Evolutionary conservation across 2,797 vertebrate species (phyloP).

Genomic region (Nothura maculosa): DNA sequence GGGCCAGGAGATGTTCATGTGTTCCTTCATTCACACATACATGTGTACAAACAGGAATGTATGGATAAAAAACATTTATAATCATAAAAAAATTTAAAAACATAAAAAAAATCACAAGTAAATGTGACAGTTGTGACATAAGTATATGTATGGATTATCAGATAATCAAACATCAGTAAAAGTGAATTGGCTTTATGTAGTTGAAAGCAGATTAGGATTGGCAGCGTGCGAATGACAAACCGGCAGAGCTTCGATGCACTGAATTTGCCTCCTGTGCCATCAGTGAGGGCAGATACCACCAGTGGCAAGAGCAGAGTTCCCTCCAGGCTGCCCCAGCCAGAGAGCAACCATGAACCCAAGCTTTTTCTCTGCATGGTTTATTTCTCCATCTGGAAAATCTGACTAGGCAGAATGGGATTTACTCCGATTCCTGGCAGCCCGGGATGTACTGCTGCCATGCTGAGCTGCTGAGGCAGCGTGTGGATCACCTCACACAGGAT

Average conservation of each 20-base stretch:
- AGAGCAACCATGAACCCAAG: background rate
- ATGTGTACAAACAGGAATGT: background rate
- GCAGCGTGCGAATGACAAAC: background rate
- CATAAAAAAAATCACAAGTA: background rate
- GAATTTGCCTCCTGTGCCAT: background rate
- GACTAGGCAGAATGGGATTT: background rate
- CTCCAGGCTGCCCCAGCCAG: background rate
- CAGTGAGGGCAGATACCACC: background rate
- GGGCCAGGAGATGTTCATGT: background rate
- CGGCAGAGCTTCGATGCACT: background rate
- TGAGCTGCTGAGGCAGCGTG: no score
- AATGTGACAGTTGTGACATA: background rate
- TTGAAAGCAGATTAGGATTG: background rate
- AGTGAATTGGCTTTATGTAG: background rate
- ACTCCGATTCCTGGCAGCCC: no score
- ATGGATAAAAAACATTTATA: background rate
- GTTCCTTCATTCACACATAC: background rate
- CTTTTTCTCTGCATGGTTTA: background rate
- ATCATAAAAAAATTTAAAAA: no score
- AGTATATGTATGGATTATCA: background rate
- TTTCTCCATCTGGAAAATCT: background rate
- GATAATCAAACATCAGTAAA: background rate
- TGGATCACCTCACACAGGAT: background rate
- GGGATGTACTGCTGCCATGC: accelerated
- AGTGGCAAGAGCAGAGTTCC: background rate